Conservation (phyloP, 2,888 invertebrate genomes). For the Sesia apiformis region DNA sequence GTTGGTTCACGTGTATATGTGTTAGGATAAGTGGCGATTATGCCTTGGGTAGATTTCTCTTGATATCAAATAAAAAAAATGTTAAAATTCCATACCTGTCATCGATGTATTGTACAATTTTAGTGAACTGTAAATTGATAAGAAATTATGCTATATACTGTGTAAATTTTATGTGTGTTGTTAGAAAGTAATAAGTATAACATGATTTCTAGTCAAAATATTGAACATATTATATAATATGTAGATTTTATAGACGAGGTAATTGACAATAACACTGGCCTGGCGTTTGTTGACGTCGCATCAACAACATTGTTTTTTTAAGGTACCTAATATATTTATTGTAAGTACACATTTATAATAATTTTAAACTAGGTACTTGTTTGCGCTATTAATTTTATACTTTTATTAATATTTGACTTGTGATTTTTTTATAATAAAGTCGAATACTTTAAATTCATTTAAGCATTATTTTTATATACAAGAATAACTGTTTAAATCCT, state of each 20-base stretch:
- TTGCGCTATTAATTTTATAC: conserved; percentile 44
- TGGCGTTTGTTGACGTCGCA: conserved; percentile 29
- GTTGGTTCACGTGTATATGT: conserved; percentile 33
- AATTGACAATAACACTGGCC: conserved; percentile 73
- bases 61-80: conserved; percentile 11
- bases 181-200: conserved; percentile 68
- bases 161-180: conserved; percentile 69
- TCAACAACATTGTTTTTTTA: conserved; percentile 19
- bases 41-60: conserved; percentile 23
- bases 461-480: too few species aligned
- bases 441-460: too few species aligned
- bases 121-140: conserved; percentile 63
- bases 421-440: too few species aligned
- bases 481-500: too few species aligned
- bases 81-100: conserved; percentile 34
- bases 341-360: conserved; percentile 11
- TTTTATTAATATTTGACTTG: conserved; percentile 33
- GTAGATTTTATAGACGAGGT: conserved; percentile 66
- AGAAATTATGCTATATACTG: conserved; percentile 63
- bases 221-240: conserved; percentile 64
- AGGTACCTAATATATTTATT: conserved; percentile 27
- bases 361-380: conserved; percentile 24
- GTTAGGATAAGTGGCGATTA: conserved; percentile 4
- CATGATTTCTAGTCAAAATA: conserved; percentile 76
- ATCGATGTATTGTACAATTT: conserved; percentile 70